Evolutionary conservation across 2,113 vertebrate species (phyloP), one percentile per base, ranked within the genome.

Genomic region (Gobius niger): DNA sequence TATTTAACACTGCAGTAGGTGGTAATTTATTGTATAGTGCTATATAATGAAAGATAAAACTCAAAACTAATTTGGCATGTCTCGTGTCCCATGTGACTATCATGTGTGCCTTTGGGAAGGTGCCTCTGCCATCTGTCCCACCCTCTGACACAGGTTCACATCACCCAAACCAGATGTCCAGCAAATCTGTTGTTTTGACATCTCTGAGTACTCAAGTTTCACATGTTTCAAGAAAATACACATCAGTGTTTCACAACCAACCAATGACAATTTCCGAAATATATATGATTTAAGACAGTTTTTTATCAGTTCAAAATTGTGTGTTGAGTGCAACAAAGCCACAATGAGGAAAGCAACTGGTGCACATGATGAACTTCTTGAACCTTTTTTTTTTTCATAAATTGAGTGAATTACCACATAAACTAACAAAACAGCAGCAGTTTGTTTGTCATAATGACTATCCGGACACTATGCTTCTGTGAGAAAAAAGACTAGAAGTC

Each of bases 381-480:
- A 3, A 34, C 24, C 24, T 34, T 34, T 34, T 34, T 34, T 34
- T 34, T 3, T 34, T 34, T 34, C 24, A 34, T 4, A 34, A 34
- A 34, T 34, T 34, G 1, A 34, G 24, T 34, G 24, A 34, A 34
- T 34, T 34, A 34, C 24, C 14, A 5, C 42, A 54, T 7, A 8
- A 0, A 54, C 2, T 9, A 47, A 18, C 10, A 77, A 73, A 76
- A 71, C 53, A 81, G 72, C 73, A 74, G 65, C 78, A 81, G 74
- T 67, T 73, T 80, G 47, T 82, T 78, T 72, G 52, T 69, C 46
- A 34, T 85, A 84, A 85, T 88, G 75, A 85, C 78, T 1, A 40
- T 68, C 68, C 18, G 6, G 75, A 68, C 64, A 75, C 67, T 53
- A 42, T 14, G 53, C 14, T 61, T 66, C 46, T 80, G 71, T 78